These are phyloP conservation scores for Latrodectus geometricus DNA, from an alignment of 1,140 invertebrate genomes.

Conservation along the genomic window DNA sequence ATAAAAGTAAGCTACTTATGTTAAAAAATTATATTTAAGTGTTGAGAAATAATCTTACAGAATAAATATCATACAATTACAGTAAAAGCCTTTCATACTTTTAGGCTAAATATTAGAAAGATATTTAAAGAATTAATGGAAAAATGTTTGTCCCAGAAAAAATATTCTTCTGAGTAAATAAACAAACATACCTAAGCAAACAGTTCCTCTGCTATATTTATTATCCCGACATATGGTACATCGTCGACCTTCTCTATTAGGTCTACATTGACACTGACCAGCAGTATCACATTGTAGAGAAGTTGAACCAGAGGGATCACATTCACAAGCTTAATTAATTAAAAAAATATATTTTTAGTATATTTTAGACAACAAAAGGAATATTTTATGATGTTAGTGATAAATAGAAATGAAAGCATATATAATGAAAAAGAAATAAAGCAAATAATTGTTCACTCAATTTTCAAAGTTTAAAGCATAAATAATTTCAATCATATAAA, in stretches of 20 bases:
- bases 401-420: background rate
- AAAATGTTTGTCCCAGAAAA: background rate
- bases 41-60: background rate
- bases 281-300: conserved; percentile 82
- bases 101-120: background rate
- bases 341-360: too few species aligned
- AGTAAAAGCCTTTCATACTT: background rate
- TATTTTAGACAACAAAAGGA: too few species aligned
- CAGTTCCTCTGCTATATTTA: conserved; percentile 84
- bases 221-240: conserved; percentile 95
- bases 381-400: background rate
- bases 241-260: conserved; percentile 87
- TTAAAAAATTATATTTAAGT: too few species aligned
- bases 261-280: conserved; percentile 90
- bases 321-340: conserved; percentile 77
- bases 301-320: conserved; percentile 87
- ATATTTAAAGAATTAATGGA: too few species aligned
- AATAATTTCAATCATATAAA: too few species aligned
- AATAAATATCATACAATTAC: background rate
- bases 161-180: background rate
- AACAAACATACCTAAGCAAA: conserved; percentile 75
- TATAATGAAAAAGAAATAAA: background rate
- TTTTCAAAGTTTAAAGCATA: too few species aligned
- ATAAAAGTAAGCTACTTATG: too few species aligned
- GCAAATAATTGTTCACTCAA: too few species aligned